These are phyloP conservation scores for Aporophyla nigra DNA, from an alignment of 2,888 invertebrate species.

Conservation along the genomic window DNA sequence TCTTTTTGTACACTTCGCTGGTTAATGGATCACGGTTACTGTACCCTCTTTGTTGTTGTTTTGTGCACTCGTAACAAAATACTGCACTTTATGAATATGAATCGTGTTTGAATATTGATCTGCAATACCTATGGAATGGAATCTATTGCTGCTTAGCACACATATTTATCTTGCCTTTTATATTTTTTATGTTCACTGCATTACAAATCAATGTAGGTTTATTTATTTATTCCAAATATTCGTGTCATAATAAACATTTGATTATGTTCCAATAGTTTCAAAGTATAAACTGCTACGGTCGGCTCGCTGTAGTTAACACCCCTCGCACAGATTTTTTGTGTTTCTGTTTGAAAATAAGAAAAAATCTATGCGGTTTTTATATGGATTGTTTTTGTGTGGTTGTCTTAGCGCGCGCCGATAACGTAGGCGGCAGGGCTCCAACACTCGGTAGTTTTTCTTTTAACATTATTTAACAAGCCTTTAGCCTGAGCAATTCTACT, in stretches of 20 bases:
- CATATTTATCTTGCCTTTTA: conserved; percentile 12
- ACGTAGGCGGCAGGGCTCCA: conserved; percentile 68
- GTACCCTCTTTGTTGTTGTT: conserved; percentile 47
- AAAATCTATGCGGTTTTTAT: conserved; percentile 82
- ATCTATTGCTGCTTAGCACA: conserved; percentile 6
- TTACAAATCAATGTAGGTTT: conserved; percentile 18
- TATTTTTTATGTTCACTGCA: conserved; percentile 16
- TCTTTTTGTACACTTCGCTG: conserved; percentile 74
- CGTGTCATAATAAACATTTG: conserved; percentile 45
- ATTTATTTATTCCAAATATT: conserved; percentile 43
- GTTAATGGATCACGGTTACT: conserved; percentile 76
- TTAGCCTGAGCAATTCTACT: conserved; percentile 6
- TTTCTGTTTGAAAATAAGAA: conserved; percentile 82
- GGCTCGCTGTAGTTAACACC: conserved; percentile 83
- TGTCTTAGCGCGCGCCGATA: conserved; percentile 86
- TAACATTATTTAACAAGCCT: conserved; percentile 21
- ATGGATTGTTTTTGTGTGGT: conserved; percentile 83
- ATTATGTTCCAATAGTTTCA: conserved; percentile 47
- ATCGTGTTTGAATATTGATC: conserved; percentile 38
- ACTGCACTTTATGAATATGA: conserved; percentile 41
- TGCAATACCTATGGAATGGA: background rate
- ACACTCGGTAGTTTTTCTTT: conserved; percentile 43
- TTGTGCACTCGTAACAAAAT: conserved; percentile 48
- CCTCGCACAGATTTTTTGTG: conserved; percentile 78
- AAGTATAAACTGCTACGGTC: conserved; percentile 71